Evolutionary conservation across 1,140 invertebrate species (phyloP).

Genomic region (Neuroterus valhalla): DNA sequence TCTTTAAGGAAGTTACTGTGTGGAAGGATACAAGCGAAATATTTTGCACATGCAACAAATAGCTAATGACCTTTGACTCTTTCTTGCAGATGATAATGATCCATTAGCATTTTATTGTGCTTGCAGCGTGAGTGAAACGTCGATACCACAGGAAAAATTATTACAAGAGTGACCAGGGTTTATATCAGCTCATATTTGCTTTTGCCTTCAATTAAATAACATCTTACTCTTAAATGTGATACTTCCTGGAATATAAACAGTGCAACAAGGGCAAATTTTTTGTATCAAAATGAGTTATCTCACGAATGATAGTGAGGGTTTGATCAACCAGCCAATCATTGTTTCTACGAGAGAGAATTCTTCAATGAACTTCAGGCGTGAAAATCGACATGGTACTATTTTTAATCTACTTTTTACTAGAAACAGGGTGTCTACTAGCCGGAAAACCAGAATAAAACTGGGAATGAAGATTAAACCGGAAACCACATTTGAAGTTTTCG

Average conservation of each 20-base stretch:
- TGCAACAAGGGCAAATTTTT: background rate
- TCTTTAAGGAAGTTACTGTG: too few relatives aligned
- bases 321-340: conserved; percentile 1
- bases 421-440: background rate
- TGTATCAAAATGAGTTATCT: background rate
- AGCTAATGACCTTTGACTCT: conserved; percentile 10
- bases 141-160: background rate
- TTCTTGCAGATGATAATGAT: conserved; percentile 5
- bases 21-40: background rate
- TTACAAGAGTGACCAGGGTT: too few relatives aligned
- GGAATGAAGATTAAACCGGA: too few relatives aligned
- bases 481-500: too few relatives aligned
- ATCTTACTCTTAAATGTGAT: background rate
- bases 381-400: conserved; percentile 6
- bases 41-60: background rate
- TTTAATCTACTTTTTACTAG: background rate
- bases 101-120: background rate
- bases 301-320: background rate
- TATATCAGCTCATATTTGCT: too few relatives aligned
- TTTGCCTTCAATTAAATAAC: too few relatives aligned
- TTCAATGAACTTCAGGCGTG: background rate
- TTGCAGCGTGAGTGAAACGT: background rate
- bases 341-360: background rate
- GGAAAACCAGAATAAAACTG: too few relatives aligned
- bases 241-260: background rate